Evolutionary conservation across 2,888 invertebrate species (phyloP).

Genomic region (Metallyticus violacea): DNA sequence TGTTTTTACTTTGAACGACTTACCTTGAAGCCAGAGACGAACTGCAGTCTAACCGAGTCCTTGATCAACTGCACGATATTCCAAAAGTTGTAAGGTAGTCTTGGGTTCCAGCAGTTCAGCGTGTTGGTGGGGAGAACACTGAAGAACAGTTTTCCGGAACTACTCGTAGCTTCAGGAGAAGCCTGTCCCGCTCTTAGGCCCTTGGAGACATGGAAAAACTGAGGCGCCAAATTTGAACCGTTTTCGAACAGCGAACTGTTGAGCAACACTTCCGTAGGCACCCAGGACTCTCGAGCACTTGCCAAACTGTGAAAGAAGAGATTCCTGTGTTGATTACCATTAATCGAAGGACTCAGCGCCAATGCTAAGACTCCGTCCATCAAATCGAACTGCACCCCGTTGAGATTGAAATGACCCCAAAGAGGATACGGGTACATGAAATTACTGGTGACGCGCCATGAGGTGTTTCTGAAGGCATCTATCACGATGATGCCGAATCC

Average conservation of each 20-base stretch:
- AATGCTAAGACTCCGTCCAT: constrained; percentile 70
- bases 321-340: constrained; percentile 47
- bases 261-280: constrained; percentile 58
- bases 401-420: constrained; percentile 37
- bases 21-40: constrained; percentile 70
- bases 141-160: constrained; percentile 61
- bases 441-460: constrained; percentile 64
- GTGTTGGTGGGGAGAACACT: constrained; percentile 65
- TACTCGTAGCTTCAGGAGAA: constrained; percentile 69
- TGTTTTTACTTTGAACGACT: no score
- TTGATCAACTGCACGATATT: constrained; percentile 56
- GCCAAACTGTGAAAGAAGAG: constrained; percentile 71
- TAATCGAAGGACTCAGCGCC: constrained; percentile 51
- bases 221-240: constrained; percentile 51
- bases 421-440: constrained; percentile 64
- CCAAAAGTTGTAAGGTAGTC: constrained; percentile 52
- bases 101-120: constrained; percentile 70
- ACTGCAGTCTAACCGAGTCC: constrained; percentile 63
- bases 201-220: constrained; percentile 51
- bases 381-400: constrained; percentile 62
- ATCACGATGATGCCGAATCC: constrained; percentile 62
- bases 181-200: constrained; percentile 56
- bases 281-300: constrained; percentile 62
- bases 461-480: constrained; percentile 54
- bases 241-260: constrained; percentile 53